Conservation (phyloP, 2,113 vertebrate genomes). For the Lepus europaeus region DNA sequence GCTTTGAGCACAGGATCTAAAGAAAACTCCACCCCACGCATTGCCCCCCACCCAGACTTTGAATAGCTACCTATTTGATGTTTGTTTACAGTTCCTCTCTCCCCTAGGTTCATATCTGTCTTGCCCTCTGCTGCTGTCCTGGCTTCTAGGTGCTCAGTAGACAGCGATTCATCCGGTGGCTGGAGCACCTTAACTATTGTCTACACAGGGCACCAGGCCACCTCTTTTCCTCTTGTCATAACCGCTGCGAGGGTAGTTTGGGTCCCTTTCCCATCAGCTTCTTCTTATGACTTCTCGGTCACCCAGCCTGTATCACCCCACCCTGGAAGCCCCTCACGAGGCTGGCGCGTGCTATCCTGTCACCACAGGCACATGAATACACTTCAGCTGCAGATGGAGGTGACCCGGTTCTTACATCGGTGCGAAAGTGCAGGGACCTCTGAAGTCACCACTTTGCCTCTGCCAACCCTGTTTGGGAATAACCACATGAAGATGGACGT, state of each 20-base stretch:
- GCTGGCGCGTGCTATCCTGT: background rate
- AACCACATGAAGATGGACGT: slow-evolving; percentile 96
- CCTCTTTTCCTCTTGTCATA: background rate
- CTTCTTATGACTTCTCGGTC: background rate
- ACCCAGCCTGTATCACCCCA: background rate
- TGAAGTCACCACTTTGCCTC: slow-evolving; percentile 82
- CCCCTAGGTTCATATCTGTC: background rate
- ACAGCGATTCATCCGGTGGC: background rate
- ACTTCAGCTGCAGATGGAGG: slow-evolving; percentile 97
- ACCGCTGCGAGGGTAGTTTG: background rate
- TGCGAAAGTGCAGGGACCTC: slow-evolving; percentile 91
- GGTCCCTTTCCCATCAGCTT: background rate
- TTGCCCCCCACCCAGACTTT: no score
- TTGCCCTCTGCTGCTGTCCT: background rate
- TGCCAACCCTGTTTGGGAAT: slow-evolving; percentile 95
- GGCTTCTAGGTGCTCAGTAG: background rate
- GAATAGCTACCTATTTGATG: background rate
- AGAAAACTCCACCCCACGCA: background rate
- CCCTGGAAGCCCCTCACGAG: background rate
- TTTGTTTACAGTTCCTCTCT: background rate
- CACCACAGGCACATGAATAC: slow-evolving; percentile 95
- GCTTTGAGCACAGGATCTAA: background rate
- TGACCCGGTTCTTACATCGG: slow-evolving; percentile 96
- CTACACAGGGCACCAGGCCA: background rate
- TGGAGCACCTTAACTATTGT: background rate